Evolutionary conservation across 2,113 vertebrate genomes (phyloP).

Genomic region (Rhabdornis inornatus): DNA sequence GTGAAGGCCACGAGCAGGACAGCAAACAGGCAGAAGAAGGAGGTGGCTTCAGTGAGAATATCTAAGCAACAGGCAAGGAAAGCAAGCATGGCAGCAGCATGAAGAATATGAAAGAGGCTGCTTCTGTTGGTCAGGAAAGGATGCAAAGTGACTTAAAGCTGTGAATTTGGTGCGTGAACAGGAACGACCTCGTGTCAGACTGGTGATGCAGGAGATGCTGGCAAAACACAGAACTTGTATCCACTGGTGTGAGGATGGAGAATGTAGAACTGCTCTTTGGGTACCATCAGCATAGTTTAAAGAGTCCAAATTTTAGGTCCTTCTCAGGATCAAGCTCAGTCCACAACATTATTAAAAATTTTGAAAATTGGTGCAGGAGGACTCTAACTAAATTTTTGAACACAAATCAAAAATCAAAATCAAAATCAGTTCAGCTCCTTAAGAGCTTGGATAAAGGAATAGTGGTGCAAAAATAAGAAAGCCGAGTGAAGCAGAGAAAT

Average conservation of each 20-base stretch:
- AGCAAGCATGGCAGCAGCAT: background rate
- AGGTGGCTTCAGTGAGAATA: background rate
- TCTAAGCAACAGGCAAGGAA: background rate
- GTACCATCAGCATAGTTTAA: background rate
- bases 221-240: background rate
- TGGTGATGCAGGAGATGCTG: fast-evolving
- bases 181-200: background rate
- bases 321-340: background rate
- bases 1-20: fast-evolving
- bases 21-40: background rate
- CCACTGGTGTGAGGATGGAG: background rate
- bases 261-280: fast-evolving
- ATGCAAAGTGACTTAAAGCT: background rate
- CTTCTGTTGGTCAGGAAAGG: background rate
- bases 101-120: background rate
- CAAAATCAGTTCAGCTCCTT: background rate
- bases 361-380: background rate
- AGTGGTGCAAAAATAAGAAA: background rate
- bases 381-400: background rate
- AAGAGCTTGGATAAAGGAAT: background rate
- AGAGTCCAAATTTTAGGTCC: background rate
- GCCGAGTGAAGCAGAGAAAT: background rate
- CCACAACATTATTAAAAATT: background rate
- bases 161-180: background rate
- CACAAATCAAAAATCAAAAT: background rate